Conservation (phyloP, 1,140 invertebrate genomes). For the Ditylenchus dipsaci region DNA sequence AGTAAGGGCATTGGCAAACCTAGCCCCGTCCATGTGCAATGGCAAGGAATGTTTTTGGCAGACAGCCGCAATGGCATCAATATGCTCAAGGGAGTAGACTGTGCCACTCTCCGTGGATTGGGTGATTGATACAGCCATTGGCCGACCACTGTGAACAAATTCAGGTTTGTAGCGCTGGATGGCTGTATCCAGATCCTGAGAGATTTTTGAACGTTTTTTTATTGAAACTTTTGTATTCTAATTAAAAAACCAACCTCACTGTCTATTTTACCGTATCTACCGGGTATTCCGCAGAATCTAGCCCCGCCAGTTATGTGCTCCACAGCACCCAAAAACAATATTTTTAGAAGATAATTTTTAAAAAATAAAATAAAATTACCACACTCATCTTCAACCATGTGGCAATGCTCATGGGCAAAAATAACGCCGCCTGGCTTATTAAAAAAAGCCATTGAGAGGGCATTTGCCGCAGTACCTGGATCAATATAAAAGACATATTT, state of each 20-base stretch:
- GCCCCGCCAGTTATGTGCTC: constrained; percentile 22
- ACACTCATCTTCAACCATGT: constrained; percentile 26
- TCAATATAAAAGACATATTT: neutral
- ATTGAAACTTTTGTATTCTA: constrained; percentile 1
- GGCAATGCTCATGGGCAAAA: constrained; percentile 14
- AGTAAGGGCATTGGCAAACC: constrained; percentile 19
- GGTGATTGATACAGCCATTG: constrained; percentile 22
- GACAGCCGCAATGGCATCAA: constrained; percentile 9
- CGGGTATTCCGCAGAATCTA: constrained; percentile 11
- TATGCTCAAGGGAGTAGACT: constrained; percentile 16
- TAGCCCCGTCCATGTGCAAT: constrained; percentile 22
- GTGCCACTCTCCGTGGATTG: constrained; percentile 22
- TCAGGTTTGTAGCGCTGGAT: constrained; percentile 11
- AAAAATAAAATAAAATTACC: too few species aligned
- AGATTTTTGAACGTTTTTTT: neutral
- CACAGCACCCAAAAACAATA: too few species aligned
- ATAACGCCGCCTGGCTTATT: constrained; percentile 20
- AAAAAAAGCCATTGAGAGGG: constrained; percentile 20
- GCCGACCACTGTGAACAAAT: constrained; percentile 16
- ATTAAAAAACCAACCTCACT: too few species aligned
- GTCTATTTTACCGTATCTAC: constrained; percentile 5
- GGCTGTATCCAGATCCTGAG: constrained; percentile 9
- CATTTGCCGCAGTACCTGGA: constrained; percentile 23
- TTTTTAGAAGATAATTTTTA: too few species aligned
- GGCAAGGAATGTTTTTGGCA: constrained; percentile 9